phyloP scores from a whole-genome alignment of 2,113 vertebrate species.

The Dipodomys stephensi region DNA sequence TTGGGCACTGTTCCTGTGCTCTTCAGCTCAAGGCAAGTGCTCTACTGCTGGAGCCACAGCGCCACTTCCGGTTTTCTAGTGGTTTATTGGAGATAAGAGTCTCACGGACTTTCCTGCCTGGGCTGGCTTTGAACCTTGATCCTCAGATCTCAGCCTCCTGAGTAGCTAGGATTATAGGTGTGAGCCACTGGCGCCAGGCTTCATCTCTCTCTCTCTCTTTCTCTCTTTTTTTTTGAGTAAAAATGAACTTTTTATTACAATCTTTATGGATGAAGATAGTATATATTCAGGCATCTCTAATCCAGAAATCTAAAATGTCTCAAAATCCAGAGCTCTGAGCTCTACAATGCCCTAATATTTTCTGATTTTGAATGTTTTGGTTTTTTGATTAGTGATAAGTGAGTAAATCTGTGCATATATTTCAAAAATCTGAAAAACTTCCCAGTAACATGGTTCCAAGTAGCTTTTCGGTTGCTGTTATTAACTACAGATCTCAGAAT shows the following conservation, averaged over 20 bases:
- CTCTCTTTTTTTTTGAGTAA: background rate
- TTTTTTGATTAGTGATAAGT: background rate
- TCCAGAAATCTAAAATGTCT: background rate
- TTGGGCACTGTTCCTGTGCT: too few relatives aligned
- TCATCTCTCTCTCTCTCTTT: too few relatives aligned
- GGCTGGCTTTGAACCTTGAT: too few relatives aligned
- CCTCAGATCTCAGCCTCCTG: too few relatives aligned
- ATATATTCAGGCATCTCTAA: background rate
- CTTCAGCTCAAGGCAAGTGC: too few relatives aligned
- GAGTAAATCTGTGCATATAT: background rate
- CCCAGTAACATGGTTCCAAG: background rate
- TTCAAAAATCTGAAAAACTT: too few relatives aligned
- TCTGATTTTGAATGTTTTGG: background rate
- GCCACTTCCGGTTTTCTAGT: too few relatives aligned
- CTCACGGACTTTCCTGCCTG: too few relatives aligned
- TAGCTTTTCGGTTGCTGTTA: conserved; percentile 54
- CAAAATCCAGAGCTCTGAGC: background rate
- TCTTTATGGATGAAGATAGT: background rate
- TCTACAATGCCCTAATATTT: background rate
- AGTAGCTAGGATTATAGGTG: too few relatives aligned
- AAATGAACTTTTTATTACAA: background rate
- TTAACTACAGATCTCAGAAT: conserved; percentile 28
- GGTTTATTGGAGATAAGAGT: too few relatives aligned
- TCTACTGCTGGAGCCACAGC: too few relatives aligned
- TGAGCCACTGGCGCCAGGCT: too few relatives aligned